These are phyloP conservation scores for Cybosia mesomella DNA, from an alignment of 2,888 invertebrate species.

Conservation along the genomic window DNA sequence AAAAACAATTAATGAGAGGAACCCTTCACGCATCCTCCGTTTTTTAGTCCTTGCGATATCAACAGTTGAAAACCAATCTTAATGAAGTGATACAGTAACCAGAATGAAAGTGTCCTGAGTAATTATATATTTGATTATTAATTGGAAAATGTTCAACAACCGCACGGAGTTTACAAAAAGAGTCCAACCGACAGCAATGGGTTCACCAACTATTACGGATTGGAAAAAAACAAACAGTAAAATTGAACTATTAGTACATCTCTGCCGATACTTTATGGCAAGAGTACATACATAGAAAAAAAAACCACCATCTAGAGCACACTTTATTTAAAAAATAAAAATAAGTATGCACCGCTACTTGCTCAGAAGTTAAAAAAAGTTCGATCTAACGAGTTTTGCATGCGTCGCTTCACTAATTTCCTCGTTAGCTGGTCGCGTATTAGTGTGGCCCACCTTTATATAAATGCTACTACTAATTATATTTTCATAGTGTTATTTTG, in stretches of 20 bases:
- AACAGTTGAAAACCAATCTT: no score
- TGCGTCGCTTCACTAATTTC: conserved; percentile 33
- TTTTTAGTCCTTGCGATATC: no score
- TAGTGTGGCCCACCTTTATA: conserved; percentile 26
- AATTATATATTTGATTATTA: no score
- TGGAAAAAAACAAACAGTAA: not conserved
- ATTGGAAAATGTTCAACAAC: not conserved
- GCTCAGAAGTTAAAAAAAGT: conserved; percentile 23
- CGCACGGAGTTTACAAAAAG: not conserved
- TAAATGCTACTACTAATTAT: conserved; percentile 35
- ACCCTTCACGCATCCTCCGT: no score
- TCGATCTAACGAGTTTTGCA: conserved; percentile 24
- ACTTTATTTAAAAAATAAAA: conserved; percentile 10
- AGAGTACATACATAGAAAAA: not conserved
- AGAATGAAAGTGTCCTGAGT: no score
- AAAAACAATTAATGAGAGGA: no score
- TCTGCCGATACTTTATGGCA: no score
- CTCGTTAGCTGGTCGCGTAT: conserved; percentile 35
- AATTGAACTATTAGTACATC: not conserved
- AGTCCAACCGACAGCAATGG: not conserved
- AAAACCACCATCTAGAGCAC: not conserved
- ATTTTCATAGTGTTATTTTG: conserved; percentile 17
- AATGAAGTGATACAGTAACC: no score
- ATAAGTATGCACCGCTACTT: conserved; percentile 2
- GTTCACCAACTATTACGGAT: not conserved